Evolutionary conservation across 2,797 vertebrate species (phyloP), one percentile per base, ranked within the genome.

Genomic region (Rachycentron canadum): DNA sequence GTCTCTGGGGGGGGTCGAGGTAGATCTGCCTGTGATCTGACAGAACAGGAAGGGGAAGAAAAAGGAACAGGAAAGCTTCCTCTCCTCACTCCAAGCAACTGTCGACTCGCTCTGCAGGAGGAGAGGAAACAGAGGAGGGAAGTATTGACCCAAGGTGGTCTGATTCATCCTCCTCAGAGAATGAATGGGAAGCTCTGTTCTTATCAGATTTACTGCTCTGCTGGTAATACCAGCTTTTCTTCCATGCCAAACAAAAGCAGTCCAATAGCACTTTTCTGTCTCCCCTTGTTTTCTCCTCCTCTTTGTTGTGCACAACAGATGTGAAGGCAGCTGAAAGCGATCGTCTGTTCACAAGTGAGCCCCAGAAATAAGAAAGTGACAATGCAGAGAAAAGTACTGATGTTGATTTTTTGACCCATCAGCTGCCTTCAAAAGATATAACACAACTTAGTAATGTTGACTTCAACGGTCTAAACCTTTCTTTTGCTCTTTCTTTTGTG

Each of bases 121-220:
- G 68, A 71, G 56, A 72, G 57, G 82, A 85, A 84, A 66, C 73
- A 67, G 57, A 74, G 61, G 55, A 68, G 65, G 7, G 61, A 73
- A 64, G 73, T 73, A 68, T 78, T 82, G 89, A 89, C 82, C 84
- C 47, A 38, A 2, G 63, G 76, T 76, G 79, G 59, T 85, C 71
- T 16, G 75, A 81, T 50, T 77, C 43, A 1, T 82, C 65, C 49
- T 79, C 78, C 57, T 66, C 30, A 11, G 64, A 69, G 81, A 72
- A 63, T 26, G 53, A 78, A 64, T 45, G 56, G 43, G 7, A 56
- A 34, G 50, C 58, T 71, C 28, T 53, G 52, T 41, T 87, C 66
- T 75, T 71, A 85, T 83, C 78, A 70, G 63, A 69, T 58, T 34
- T 1, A 23, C 58, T 25, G 63, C 69, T 34, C 25, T 49, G 70